These are phyloP conservation scores for Pseudomyrmex gracilis DNA, from an alignment of 1,140 invertebrate genomes.

Conservation along the genomic window DNA sequence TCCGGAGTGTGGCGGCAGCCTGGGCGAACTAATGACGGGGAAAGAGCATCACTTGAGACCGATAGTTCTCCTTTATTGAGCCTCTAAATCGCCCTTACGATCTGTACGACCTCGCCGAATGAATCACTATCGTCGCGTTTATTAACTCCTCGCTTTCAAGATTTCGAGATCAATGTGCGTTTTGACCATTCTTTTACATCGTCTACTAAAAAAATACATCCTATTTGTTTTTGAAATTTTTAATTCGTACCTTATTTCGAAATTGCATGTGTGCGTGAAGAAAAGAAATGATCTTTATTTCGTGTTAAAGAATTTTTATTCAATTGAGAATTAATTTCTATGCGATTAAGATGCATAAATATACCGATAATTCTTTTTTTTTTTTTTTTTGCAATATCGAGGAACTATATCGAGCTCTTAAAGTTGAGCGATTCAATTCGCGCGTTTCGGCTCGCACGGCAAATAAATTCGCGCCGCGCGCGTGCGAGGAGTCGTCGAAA, in stretches of 20 bases:
- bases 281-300: too few relatives aligned
- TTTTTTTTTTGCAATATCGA: neutral
- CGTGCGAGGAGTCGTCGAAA: slow-evolving; percentile 22
- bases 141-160: neutral
- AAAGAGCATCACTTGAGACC: slow-evolving; percentile 49
- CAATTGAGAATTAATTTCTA: neutral
- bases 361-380: too few relatives aligned
- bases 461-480: slow-evolving; percentile 39
- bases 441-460: neutral
- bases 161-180: slow-evolving; percentile 1
- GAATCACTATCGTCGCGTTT: slow-evolving; percentile 40
- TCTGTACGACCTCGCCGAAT: slow-evolving; percentile 44
- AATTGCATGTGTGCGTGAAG: too few relatives aligned
- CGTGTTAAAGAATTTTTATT: neutral
- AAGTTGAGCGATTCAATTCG: neutral
- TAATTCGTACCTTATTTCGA: too few relatives aligned
- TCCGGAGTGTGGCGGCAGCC: slow-evolving; percentile 22
- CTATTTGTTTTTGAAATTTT: too few relatives aligned
- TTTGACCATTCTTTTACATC: neutral
- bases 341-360: neutral
- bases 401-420: neutral
- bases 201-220: too few relatives aligned
- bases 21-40: slow-evolving; percentile 26
- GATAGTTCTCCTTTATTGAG: slow-evolving; percentile 49
- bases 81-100: slow-evolving; percentile 48